Evolutionary conservation across 2,113 vertebrate genomes (phyloP).

Genomic region (Hippocampus guttulatus): DNA sequence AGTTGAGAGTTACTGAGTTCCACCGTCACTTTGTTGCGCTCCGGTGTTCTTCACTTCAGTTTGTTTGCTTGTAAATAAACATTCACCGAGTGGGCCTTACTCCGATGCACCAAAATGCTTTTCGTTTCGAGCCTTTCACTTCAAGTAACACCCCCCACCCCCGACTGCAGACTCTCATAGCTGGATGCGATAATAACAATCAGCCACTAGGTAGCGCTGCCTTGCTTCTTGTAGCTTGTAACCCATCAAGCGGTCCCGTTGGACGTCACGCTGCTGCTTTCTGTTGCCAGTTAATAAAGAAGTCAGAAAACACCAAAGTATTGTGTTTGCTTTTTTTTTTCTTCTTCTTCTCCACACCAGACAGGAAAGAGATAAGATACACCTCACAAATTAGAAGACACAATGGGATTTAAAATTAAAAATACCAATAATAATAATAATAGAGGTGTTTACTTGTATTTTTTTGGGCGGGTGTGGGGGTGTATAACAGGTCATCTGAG

Average conservation of each 20-base stretch:
- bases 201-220: constrained; percentile 12
- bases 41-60: constrained; percentile 19
- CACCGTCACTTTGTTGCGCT: constrained; percentile 32
- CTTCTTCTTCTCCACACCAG: background rate
- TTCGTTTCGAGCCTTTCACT: constrained; percentile 36
- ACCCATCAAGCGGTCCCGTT: background rate
- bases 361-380: background rate
- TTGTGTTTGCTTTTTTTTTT: background rate
- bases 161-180: background rate
- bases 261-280: constrained; percentile 43
- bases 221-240: constrained; percentile 25
- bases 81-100: constrained; percentile 15
- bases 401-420: no score
- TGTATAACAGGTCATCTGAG: no score
- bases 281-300: constrained; percentile 60
- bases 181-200: constrained; percentile 13
- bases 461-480: no score
- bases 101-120: constrained; percentile 22
- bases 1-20: constrained; percentile 46
- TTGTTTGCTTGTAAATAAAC: constrained; percentile 21
- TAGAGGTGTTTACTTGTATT: no score
- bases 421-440: no score
- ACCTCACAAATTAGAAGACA: background rate
- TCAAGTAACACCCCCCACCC: constrained; percentile 37
- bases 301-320: constrained; percentile 23